Conservation (phyloP, 2,113 vertebrate species). For the Amblyopsis rosae region DNA sequence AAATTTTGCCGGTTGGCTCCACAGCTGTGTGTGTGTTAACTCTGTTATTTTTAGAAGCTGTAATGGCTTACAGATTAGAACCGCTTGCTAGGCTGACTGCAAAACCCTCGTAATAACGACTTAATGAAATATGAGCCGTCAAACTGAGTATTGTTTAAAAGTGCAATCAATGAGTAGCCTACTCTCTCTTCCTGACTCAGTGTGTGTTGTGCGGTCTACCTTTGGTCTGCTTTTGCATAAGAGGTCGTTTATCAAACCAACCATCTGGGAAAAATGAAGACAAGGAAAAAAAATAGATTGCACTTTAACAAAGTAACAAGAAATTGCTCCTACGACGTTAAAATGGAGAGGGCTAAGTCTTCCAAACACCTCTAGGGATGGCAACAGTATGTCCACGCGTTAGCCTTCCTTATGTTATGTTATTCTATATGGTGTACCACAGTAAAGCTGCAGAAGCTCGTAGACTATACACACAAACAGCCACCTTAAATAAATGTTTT, state of each 20-base stretch:
- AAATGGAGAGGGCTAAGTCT: no score
- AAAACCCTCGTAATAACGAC: slow-evolving; percentile 46
- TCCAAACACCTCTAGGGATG: neutral
- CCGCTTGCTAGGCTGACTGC: slow-evolving; percentile 17
- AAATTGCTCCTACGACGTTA: no score
- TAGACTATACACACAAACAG: no score
- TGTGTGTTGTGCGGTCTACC: neutral
- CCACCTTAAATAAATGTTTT: no score
- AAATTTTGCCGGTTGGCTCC: slow-evolving; percentile 38
- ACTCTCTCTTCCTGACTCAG: neutral
- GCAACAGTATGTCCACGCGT: no score
- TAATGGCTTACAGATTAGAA: slow-evolving; percentile 53
- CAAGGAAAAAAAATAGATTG: neutral
- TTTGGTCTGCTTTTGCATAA: slow-evolving; percentile 19
- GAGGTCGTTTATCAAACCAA: slow-evolving; percentile 47
- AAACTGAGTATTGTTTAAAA: slow-evolving; percentile 40
- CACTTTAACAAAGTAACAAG: no score
- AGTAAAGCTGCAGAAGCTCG: no score
- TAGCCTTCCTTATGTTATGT: neutral
- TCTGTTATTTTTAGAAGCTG: slow-evolving; percentile 52
- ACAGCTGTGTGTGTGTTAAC: slow-evolving; percentile 49
- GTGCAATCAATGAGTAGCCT: slow-evolving; percentile 17
- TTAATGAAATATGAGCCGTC: slow-evolving; percentile 59
- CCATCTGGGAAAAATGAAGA: slow-evolving; percentile 10
- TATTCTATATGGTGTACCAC: no score